phyloP scores from a whole-genome alignment of 2,888 invertebrate species.

The Apamea epomidion region DNA sequence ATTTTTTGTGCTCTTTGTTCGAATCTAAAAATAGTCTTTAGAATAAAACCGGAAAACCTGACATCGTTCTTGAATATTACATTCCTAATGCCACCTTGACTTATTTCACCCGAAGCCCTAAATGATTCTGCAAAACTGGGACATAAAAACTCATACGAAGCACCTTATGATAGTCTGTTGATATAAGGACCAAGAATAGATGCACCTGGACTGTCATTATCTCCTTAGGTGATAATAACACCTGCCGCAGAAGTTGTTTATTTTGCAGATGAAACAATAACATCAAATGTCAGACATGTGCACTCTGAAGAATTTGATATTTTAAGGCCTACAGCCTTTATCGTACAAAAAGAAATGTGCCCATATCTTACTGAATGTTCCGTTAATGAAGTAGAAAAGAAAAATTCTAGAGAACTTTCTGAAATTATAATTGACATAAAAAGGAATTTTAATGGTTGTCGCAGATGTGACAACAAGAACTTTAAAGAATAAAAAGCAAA shows the following conservation, averaged over 20 bases:
- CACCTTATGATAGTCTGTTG: slow-evolving; percentile 30
- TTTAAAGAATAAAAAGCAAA: slow-evolving; percentile 14
- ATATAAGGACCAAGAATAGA: slow-evolving; percentile 42
- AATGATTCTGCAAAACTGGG: slow-evolving; percentile 32
- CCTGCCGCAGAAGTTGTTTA: slow-evolving; percentile 53
- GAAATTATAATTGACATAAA: slow-evolving; percentile 46
- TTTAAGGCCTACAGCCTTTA: slow-evolving; percentile 4
- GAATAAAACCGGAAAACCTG: background rate
- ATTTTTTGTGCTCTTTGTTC: background rate
- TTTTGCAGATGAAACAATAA: slow-evolving; percentile 47
- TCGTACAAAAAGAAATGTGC: slow-evolving; percentile 7
- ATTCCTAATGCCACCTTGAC: slow-evolving; percentile 5
- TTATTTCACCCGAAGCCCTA: slow-evolving; percentile 26
- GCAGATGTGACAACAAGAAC: slow-evolving; percentile 28
- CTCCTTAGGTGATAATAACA: slow-evolving; percentile 45
- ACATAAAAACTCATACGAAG: slow-evolving; percentile 27
- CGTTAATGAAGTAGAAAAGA: background rate
- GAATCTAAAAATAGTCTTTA: background rate
- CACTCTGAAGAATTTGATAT: slow-evolving; percentile 34
- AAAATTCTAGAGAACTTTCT: slow-evolving; percentile 7
- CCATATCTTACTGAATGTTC: background rate
- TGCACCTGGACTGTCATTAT: slow-evolving; percentile 57
- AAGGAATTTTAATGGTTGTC: slow-evolving; percentile 39
- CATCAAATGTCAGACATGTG: slow-evolving; percentile 39
- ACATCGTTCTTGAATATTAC: background rate